Evolutionary conservation across 2,888 invertebrate species (phyloP), one percentile per base, ranked within the genome.

Genomic region (Drosophila acutilabella): DNA sequence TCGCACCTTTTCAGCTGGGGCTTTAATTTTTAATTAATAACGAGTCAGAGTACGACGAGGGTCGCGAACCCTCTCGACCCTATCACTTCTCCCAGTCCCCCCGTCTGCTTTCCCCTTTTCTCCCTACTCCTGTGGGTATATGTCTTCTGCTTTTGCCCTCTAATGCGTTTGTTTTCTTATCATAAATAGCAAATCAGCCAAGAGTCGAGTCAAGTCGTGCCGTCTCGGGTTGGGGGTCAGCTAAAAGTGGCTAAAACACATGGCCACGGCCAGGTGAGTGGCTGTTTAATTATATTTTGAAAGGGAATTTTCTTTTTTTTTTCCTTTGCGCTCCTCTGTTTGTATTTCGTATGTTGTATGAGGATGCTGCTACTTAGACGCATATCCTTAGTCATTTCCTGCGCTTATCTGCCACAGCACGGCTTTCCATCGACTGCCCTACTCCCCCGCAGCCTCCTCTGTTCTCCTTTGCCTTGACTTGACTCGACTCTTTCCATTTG

Each of bases 11-110:
- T 87, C 89, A 82, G 80, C 65, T 64, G 81, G 79, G 81, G 81
- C 71, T 88, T 89, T 88, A 88, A 88, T 89, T 89, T 87, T 87
- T 87, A 87, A 87, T 87, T 87, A 89, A 87, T 89, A 87, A 88
- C 78, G 65, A 88, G 88, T 75, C 81, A 64, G 75, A 59, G 82
- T 65, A 64, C 70, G 70, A 72, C 65, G 67, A 71, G 80, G 78
- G 78, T 81, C 78, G 78, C 74, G 77, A 41, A 76, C 64, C 78
- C 64, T 52, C 60, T 60, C 26, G 30, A 45, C 61, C 54, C 51
- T 54, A 54, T 47, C 48, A 47, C 38, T 56, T 36, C 62, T 57
- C 36, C 18, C 47, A 11, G 4, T 45, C 41, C 4, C 20, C 20
- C 20, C 20, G 3, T 3, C 20, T 20, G 4, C 20, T 20, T 20